Evolutionary conservation across 2,797 vertebrate species (phyloP), one percentile per base, ranked within the genome.

Genomic region (Heteromormyrus szaboi): DNA sequence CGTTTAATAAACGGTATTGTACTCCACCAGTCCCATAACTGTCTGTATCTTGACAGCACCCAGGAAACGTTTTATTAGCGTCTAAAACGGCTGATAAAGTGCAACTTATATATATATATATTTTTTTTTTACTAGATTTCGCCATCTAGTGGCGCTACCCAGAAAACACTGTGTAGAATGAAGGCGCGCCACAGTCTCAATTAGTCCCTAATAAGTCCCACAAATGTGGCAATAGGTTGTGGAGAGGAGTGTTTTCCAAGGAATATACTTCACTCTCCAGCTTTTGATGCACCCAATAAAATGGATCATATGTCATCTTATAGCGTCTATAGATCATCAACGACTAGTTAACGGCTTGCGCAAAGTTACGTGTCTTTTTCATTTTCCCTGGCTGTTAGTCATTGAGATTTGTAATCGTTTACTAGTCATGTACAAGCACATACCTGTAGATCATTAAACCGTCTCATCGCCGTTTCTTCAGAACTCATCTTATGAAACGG

Each of bases 101-200:
- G 7, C 12, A 7, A 19, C 17, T 12, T 85, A 19, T 22, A 22
- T 59, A 59, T 59, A n/a, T 56, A 50, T 50, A 1, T 19, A 4
- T 25, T 25, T 25, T 37, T 37, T 53, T 88, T 65, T 65, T 7
- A 85, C 41, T 68, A 29, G 48, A 81, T 89, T 51, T 68, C 83
- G 83, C 88, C 88, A 89, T 89, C 88, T 89, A 89, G 88, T 89
- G 88, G 83, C 46, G 48, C 11, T 84, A 12, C 81, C 48, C 48
- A 84, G 44, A 51, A 48, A 84, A 51, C 46, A 50, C 22, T 5
- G 44, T 22, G 44, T n/a, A 25, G 44, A 44, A 12, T 83, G n/a
- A 83, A 44, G 37, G n/a, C n/a, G 41, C 6, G 19, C 79, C 22
- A 3, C 4, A 3, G n/a, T 25, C 19, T 22, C 44, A 48, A 8